Evolutionary conservation across 2,113 vertebrate genomes (phyloP).

Genomic region (Lasiurus cinereus): DNA sequence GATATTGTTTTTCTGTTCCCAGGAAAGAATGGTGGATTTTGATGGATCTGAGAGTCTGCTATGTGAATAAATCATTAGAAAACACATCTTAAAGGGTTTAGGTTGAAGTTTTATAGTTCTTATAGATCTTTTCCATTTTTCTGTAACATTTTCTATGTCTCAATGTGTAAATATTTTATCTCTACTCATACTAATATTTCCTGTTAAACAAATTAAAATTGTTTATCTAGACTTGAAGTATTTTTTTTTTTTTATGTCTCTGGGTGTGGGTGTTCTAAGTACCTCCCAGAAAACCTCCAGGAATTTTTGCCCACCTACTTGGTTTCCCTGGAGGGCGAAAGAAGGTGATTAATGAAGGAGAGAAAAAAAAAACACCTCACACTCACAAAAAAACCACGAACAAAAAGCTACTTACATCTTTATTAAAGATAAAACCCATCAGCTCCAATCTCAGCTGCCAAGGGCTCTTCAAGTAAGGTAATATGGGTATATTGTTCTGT

Average conservation of each 20-base stretch:
- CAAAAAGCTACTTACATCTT: constrained; percentile 27
- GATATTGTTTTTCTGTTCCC: neutral
- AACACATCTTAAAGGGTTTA: neutral
- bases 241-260: constrained; percentile 68
- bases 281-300: constrained; percentile 72
- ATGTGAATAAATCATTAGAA: constrained; percentile 25
- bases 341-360: constrained; percentile 70
- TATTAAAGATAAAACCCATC: constrained; percentile 37
- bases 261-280: constrained; percentile 75
- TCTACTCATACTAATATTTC: constrained; percentile 55
- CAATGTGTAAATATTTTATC: constrained; percentile 60
- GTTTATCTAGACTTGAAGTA: constrained; percentile 68
- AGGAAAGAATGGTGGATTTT: constrained; percentile 38
- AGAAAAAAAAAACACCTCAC: neutral
- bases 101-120: constrained; percentile 30
- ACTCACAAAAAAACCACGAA: constrained; percentile 18
- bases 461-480: constrained; percentile 17
- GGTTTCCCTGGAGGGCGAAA: constrained; percentile 76
- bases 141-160: constrained; percentile 44
- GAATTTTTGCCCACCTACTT: constrained; percentile 83
- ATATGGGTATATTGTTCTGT: neutral
- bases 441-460: neutral
- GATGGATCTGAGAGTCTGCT: neutral
- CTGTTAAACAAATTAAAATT: constrained; percentile 73
- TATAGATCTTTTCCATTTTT: neutral